Base-by-base conservation (phyloP, 2,888 invertebrate species). In the Andricus curvator region DNA sequence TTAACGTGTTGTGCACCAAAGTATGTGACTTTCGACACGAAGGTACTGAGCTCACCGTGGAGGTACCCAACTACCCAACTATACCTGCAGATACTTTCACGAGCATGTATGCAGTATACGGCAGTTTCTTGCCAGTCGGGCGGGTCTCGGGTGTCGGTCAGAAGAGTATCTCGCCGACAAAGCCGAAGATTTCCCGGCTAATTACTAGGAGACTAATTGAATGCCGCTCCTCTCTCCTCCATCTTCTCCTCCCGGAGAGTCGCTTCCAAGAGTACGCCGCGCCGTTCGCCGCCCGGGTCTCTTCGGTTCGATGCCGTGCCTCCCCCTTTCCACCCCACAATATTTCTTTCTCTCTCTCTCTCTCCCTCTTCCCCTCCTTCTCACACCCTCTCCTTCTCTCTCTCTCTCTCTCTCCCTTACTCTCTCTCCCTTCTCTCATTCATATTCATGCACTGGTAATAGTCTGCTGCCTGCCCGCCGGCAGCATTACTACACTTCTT, bases 161-260 rank as follows among this genome's bases (percentile, higher is more conserved):
- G 89, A 88, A 87, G 88, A 88, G 88, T 87, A 90, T 89, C 83
- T 81, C 78, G 89, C 90, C 90, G 90, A 90, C 90, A 90, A 90
- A 90, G 90, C 89, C 87, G 86, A 90, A 92, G 91, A 92, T 92
- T 92, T 92, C 92, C 92, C 92, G 90, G 92, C 92, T 92, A 92
- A 92, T 92, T 92, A 92, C 92, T 90, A 90, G 88, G 90, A 90
- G 91, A 91, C 92, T 92, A 92, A 92, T 92, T 92, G 92, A 92
- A 92, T 92, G 92, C 88, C 88, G 89, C 87, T 88, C 88, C 85
- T 86, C 85, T 86, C 85, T 83, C 82, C 86, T 70, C 80, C 81
- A 70, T 76, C 82, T 80, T 66, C 78, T 66, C 65, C 67, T 37
- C 20, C 33, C 37, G 15, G 17, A 5, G 33, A 41, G 11, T 70